These are phyloP conservation scores for Panurus biarmicus DNA, from an alignment of 2,113 vertebrate genomes.

Conservation along the genomic window DNA sequence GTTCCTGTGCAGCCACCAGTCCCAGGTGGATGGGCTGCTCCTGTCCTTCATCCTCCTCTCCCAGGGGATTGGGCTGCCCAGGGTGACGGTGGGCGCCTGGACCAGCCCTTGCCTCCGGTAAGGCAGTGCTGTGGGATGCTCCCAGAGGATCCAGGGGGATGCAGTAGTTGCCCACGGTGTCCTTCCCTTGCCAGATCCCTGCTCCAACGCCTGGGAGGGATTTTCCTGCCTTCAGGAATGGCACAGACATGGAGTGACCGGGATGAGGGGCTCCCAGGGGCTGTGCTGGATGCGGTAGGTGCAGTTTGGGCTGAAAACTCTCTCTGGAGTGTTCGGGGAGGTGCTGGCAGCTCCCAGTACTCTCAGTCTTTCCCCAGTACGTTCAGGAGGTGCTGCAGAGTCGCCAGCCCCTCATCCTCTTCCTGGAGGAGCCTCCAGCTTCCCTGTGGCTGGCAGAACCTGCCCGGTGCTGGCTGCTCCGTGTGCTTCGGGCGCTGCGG, in stretches of 20 bases:
- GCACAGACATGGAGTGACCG: not conserved
- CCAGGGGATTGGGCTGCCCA: conserved; percentile 79
- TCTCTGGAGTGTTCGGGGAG: accelerated
- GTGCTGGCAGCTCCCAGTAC: not conserved
- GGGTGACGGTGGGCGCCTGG: conserved; percentile 65
- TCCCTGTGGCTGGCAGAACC: conserved; percentile 62
- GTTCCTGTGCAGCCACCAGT: conserved; percentile 79
- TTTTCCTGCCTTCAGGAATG: conserved; percentile 63
- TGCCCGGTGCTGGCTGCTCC: conserved; percentile 56
- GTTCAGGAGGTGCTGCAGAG: conserved; percentile 77
- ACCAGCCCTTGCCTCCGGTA: conserved; percentile 69
- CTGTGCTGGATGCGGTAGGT: conserved; percentile 62
- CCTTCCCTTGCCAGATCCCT: conserved; percentile 27
- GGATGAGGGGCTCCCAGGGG: not conserved
- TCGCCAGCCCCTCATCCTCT: conserved; percentile 76
- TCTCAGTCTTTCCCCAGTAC: conserved; percentile 59
- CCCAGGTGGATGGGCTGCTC: conserved; percentile 75
- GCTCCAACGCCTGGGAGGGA: conserved; percentile 60
- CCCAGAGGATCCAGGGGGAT: accelerated
- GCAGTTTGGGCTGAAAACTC: not conserved
- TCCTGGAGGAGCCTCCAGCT: conserved; percentile 54
- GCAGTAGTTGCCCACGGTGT: accelerated
- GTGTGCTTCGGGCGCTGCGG: conserved; percentile 65
- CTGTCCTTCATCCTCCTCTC: conserved; percentile 82
- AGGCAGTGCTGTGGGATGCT: not conserved